A percentile compares a stretch with the other conserved stretches of the same genome.
phyloP scores from a whole-genome alignment of 2,888 invertebrate genomes.

The Aspidapion aeneum region DNA sequence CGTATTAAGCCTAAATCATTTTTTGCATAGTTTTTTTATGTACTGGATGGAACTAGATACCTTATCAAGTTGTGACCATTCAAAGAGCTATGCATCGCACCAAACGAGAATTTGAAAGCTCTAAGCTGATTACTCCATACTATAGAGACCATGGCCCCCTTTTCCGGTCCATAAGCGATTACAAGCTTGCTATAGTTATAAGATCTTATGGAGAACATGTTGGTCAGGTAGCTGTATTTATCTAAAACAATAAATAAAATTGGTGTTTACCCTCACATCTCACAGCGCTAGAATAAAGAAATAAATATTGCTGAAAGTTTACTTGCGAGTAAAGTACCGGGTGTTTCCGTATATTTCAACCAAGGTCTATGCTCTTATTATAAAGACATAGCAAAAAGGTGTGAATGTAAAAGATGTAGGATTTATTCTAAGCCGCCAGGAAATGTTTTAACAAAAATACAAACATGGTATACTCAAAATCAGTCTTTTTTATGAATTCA shows the following conservation, averaged over 20 bases:
- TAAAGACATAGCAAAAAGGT: too few species aligned
- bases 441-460: too few species aligned
- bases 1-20: neutral
- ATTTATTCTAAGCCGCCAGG: too few species aligned
- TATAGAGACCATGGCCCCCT: conserved; percentile 79
- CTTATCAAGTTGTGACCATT: conserved; percentile 87
- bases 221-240: conserved; percentile 59
- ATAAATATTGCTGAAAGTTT: too few species aligned
- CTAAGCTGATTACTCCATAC: conserved; percentile 73
- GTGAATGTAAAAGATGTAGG: too few species aligned
- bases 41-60: neutral
- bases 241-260: conserved; percentile 44
- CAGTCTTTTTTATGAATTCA: too few species aligned
- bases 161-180: conserved; percentile 83
- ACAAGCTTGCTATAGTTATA: conserved; percentile 91
- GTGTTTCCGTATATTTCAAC: too few species aligned
- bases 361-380: too few species aligned
- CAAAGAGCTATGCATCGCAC: conserved; percentile 73
- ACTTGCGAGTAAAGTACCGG: too few species aligned
- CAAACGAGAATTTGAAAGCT: conserved; percentile 74
- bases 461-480: too few species aligned
- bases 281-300: too few species aligned
- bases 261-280: too few species aligned
- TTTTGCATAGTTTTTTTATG: neutral
- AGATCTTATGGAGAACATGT: conserved; percentile 81